These are phyloP conservation scores for Ictalurus punctatus DNA, from an alignment of 2,113 vertebrate species.

Conservation along the genomic window DNA sequence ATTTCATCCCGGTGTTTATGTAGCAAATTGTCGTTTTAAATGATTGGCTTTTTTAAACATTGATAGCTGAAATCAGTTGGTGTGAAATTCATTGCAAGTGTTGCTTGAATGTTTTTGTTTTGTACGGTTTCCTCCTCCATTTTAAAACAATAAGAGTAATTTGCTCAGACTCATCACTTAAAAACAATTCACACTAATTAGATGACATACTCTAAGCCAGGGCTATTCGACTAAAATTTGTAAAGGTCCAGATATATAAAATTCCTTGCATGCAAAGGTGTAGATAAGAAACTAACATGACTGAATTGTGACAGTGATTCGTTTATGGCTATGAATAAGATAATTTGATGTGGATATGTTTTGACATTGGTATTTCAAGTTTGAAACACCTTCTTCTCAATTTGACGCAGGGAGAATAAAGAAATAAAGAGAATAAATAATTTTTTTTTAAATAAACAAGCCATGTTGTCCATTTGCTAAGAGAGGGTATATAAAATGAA, in stretches of 20 bases:
- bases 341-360: not conserved
- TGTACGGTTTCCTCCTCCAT: not conserved
- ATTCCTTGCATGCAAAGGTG: not conserved
- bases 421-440: too few relatives aligned
- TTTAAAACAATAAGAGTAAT: not conserved
- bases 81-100: constrained; percentile 11
- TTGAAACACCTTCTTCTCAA: not conserved
- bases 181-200: not conserved
- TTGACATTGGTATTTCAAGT: not conserved
- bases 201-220: not conserved
- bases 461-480: not conserved
- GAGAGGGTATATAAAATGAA: not conserved
- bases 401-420: not conserved
- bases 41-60: constrained; percentile 8
- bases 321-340: not conserved
- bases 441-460: not conserved
- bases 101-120: not conserved
- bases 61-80: not conserved
- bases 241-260: not conserved
- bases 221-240: not conserved
- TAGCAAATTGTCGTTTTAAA: constrained; percentile 15
- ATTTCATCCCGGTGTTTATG: not conserved
- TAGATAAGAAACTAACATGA: not conserved
- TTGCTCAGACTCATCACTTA: not conserved
- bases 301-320: not conserved